Percentiles rank a stretch among this genome's conserved stretches.
These are phyloP conservation scores for Orthosia cruda DNA, from an alignment of 2,888 invertebrate genomes.

Conservation along the genomic window DNA sequence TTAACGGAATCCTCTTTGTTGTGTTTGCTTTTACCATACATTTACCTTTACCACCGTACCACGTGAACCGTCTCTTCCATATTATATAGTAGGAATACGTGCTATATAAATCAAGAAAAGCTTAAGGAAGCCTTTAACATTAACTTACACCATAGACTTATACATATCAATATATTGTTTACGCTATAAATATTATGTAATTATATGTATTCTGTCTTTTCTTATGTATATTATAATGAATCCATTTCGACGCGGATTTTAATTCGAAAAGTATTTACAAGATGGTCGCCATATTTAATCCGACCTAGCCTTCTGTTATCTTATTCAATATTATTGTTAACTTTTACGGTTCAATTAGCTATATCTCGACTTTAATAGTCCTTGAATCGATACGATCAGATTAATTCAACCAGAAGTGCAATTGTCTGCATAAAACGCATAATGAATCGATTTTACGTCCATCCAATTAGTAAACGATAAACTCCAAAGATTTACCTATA, in stretches of 20 bases:
- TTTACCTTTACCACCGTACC: slow-evolving; percentile 37
- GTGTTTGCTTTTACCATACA: slow-evolving; percentile 45
- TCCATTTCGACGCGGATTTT: not conserved
- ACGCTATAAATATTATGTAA: too few relatives aligned
- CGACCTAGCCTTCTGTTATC: not conserved
- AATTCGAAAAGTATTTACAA: not conserved
- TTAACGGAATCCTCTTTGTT: slow-evolving; percentile 74
- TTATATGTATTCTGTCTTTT: too few relatives aligned
- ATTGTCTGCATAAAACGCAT: slow-evolving; percentile 32
- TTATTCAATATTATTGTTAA: not conserved
- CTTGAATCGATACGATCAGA: slow-evolving; percentile 39
- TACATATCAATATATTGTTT: not conserved
- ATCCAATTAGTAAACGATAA: slow-evolving; percentile 50
- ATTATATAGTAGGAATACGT: not conserved
- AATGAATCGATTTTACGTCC: slow-evolving; percentile 52
- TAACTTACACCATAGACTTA: not conserved
- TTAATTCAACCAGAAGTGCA: slow-evolving; percentile 24
- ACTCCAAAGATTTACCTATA: slow-evolving; percentile 34
- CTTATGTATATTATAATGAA: not conserved
- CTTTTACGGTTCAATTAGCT: not conserved
- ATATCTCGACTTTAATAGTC: slow-evolving; percentile 7
- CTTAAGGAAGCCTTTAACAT: not conserved
- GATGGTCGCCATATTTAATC: not conserved
- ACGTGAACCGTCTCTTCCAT: slow-evolving; percentile 9
- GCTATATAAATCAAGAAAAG: not conserved